Evolutionary conservation across 2,888 invertebrate genomes (phyloP), one percentile per base, ranked within the genome.

Genomic region (Melolontha melolontha): DNA sequence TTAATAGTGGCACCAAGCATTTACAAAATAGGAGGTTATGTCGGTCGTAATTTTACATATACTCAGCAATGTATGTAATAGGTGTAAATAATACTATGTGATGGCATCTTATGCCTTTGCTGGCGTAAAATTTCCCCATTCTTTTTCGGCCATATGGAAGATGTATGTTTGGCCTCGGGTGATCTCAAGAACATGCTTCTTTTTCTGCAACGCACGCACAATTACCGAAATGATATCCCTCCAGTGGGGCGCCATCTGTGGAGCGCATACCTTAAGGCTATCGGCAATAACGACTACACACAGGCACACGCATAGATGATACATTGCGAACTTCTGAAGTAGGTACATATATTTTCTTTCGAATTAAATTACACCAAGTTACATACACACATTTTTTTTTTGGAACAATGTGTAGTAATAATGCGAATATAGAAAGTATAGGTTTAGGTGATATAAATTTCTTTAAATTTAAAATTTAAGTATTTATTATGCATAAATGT

Each of bases 241-340:
- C 47, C 14, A 59, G 44, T 59, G 67, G 50, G 59, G 64, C 66
- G 72, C 71, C 73, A 73, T 73, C 71, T 73, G 73, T 62, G 67
- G 62, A 73, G 73, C 73, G 73, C 59, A 66, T 66, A 62, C 69
- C 72, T 57, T 42, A 49, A 68, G 70, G 71, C 68, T n/a, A 34
- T 59, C 34, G 29, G 57, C 50, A 47, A 59, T 59, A 47, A 59
- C 44, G 59, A 59, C 27, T 59, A 59, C 59, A 59, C 29, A 29
- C 47, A 34, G 10, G 6, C 34, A 10, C 34, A 34, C 34, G 34
- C 34, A 34, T 34, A 34, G 10, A 22, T 22, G 34, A 34, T 34
- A 59, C 59, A 44, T 22, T 49, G 16, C 17, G 16, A n/a, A 14
- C 47, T 29, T 59, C 22, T 5, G 34, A 59, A 49, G 29, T 34